Percentiles rank a stretch among this genome's conserved stretches.
Conservation (phyloP, 2,888 invertebrate genomes). For the Andrena praecox region DNA sequence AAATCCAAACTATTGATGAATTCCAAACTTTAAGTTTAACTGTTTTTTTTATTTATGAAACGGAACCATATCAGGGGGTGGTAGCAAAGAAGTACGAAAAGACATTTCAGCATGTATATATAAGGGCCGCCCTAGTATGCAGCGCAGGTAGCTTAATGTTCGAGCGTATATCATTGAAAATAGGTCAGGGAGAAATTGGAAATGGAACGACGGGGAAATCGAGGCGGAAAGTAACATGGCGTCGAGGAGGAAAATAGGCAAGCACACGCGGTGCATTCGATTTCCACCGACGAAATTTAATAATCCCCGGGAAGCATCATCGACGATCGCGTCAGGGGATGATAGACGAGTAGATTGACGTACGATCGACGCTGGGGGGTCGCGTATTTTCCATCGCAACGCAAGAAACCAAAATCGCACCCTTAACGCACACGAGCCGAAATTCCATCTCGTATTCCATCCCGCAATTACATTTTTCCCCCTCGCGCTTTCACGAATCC, state of each 20-base stretch:
- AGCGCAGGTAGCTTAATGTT: background rate
- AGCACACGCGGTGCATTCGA: slow-evolving; percentile 67
- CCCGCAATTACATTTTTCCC: background rate
- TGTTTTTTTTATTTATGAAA: too few species aligned
- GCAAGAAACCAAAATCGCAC: slow-evolving; percentile 14
- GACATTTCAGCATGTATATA: too few species aligned
- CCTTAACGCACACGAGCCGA: background rate
- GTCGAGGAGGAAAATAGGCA: slow-evolving; percentile 50
- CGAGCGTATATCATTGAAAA: slow-evolving; percentile 20
- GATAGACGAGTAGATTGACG: slow-evolving; percentile 57
- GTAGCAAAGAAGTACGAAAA: too few species aligned
- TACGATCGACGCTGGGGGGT: slow-evolving; percentile 10
- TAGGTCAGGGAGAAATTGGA: slow-evolving; percentile 41
- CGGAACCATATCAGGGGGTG: too few species aligned
- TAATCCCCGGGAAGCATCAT: slow-evolving; percentile 70
- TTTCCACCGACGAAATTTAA: slow-evolving; percentile 73
- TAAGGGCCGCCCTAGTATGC: background rate
- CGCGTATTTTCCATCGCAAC: background rate
- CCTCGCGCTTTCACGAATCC: slow-evolving; percentile 1
- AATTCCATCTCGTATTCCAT: slow-evolving; percentile 3
- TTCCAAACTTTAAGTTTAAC: too few species aligned
- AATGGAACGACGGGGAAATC: slow-evolving; percentile 17
- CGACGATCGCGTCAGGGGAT: slow-evolving; percentile 44
- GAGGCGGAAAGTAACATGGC: slow-evolving; percentile 17
- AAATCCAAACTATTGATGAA: too few species aligned